Evolutionary conservation across 2,797 vertebrate genomes (phyloP), one percentile per base, ranked within the genome.

Genomic region (Pseudomugil tenellus): DNA sequence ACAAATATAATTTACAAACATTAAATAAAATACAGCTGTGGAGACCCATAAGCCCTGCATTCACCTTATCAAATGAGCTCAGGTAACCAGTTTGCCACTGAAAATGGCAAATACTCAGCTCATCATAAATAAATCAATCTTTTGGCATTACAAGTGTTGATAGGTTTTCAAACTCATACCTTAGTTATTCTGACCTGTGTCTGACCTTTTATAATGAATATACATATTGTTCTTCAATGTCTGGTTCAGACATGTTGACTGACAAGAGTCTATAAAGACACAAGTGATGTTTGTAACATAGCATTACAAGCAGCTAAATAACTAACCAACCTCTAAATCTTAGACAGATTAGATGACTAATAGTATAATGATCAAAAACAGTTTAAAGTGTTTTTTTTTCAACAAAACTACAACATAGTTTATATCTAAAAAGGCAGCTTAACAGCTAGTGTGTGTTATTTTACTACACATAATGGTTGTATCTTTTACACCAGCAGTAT

Each of bases 361-460:
- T 41, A 17, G 29, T 3, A 43, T 51, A 8, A 66, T 52, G 46
- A 31, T 17, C 12, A 2, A 48, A 48, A 48, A 48, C 21, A 23
- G 21, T 7, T 16, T 43, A 4, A 21, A 23, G 21, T 48, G 11
- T 23, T 51, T 55, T 55, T 16, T 61, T n/a, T 28, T n/a, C n/a
- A n/a, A 31, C 60, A 70, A 67, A 35, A 19, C 43, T 13, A 10
- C 1, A 31, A 26, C 79, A 72, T 59, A 52, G 39, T 62, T 60
- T 17, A 23, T 43, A 72, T 52, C 59, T n/a, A 46, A 63, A 53
- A 46, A 58, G 21, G 39, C 39, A 49, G 13, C 6, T 37, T n/a
- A 46, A 11, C 23, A 21, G 34, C 28, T 49, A 25, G 3, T 73
- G 32, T 4, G 3, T 48, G 41, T 59, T 77, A 52, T 67, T 59